Evolutionary conservation across 2,888 invertebrate species (phyloP).

Genomic region (Drosophila lutescens): DNA sequence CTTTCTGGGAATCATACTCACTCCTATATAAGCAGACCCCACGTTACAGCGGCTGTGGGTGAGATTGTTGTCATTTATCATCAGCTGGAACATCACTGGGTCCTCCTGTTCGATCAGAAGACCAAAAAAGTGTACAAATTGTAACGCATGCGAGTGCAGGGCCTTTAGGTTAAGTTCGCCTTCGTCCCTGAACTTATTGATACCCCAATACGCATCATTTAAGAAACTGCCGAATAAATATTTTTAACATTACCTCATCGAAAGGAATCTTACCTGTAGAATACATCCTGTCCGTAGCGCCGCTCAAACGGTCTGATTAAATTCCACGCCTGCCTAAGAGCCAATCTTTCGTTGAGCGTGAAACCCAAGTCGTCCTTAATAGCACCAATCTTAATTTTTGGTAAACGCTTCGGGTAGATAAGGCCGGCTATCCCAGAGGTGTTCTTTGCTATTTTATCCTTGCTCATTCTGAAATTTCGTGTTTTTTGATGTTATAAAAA

Average conservation of each 20-base stretch:
- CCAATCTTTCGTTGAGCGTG: conserved; percentile 59
- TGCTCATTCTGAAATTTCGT: conserved; percentile 9
- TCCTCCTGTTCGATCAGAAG: conserved; percentile 70
- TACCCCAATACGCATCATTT: conserved; percentile 51
- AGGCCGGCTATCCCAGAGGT: neutral
- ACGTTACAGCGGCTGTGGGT: conserved; percentile 46
- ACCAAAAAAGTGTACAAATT: conserved; percentile 59
- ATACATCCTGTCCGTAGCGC: conserved; percentile 52
- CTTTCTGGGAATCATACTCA: conserved; percentile 9
- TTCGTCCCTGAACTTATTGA: conserved; percentile 61
- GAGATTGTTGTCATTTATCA: conserved; percentile 46
- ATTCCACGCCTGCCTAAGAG: conserved; percentile 67
- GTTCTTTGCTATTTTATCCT: neutral
- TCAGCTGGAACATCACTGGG: conserved; percentile 48
- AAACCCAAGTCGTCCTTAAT: conserved; percentile 55
- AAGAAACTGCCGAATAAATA: conserved; percentile 59
- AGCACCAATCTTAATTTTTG: conserved; percentile 5
- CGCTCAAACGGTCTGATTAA: conserved; percentile 54
- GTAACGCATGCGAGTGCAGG: conserved; percentile 63
- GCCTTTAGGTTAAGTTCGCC: conserved; percentile 54
- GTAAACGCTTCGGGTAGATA: conserved; percentile 16
- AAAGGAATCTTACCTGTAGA: conserved; percentile 41
- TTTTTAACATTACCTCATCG: too few species aligned
- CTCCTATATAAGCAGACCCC: conserved; percentile 44
- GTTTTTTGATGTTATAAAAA: neutral